Base-by-base conservation (phyloP, 1,140 invertebrate species). In the Melanaphis sacchari region DNA sequence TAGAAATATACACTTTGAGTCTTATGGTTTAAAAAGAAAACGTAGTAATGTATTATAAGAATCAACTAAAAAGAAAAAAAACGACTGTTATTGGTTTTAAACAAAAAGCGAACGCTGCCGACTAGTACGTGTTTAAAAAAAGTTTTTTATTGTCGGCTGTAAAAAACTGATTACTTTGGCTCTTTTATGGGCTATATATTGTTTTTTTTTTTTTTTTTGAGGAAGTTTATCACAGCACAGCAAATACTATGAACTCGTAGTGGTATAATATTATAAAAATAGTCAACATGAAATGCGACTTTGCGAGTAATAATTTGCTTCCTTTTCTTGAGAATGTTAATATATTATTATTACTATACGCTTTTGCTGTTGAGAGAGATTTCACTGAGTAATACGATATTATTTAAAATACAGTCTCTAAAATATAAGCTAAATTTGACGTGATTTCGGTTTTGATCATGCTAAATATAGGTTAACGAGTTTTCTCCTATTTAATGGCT, bases 401-500 rank as follows among this genome's bases (percentile, higher is more conserved):
- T 84, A 84, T 87, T 22, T 88, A 36, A 41, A 88, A 88, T 38
- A 24, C 18, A 21, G 87, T 88, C n/a, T 88, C n/a, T 88, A 49
- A 88, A 88, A 46, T n/a, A 43, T 87, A 87, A 87, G 40, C 4
- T 54, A 89, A 38, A 52, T 90, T 59, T 54, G 9, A 59, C 46
- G 52, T 31, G 22, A 43, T 59, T 31, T 90, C 21, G 9, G 36
- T 59, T 90, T 90, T 59, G 52, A 40, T 36, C 87, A 26, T 43
- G 7, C 1, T n/a, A 46, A 90, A 90, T 41, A 90, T 90, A 90
- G 89, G 89, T 66, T 90, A 90, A 90, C 38, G 89, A 24, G 89
- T 90, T 90, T 90, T 90, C 89, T 59, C 89, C 89, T 11, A 40
- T 31, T 90, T 59, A 66, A 90, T 90, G 89, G 26, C 54, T 59